Evolutionary conservation across 2,113 vertebrate genomes (phyloP), one percentile per base, ranked within the genome.

Genomic region (Pycnonotus jocosus): DNA sequence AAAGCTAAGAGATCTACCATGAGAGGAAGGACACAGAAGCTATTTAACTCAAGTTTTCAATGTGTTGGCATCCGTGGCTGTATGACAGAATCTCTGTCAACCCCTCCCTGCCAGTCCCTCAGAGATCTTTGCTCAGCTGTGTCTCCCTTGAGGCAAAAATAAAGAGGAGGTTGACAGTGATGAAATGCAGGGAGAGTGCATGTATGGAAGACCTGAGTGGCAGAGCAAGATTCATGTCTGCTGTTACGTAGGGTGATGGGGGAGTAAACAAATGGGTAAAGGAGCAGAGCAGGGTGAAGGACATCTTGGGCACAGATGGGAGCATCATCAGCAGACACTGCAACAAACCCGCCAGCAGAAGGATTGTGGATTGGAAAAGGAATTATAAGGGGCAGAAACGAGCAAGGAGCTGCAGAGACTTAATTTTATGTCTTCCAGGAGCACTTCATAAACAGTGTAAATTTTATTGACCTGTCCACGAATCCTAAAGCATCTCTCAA

Each of bases 401-500:
- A 90, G 40, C 23, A 65, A 73, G 50, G 70, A 92, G 45, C 53
- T 82, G 74, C 73, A 69, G 66, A 54, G 70, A 92, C 35, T 88
- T 60, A 64, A 38, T 33, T 82, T 85, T 71, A 25, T 42, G 18
- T 89, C 74, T 92, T 87, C 44, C 16, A 61, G 62, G 69, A 96
- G 44, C 51, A 56, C 77, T 96, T 88, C 30, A 78, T 96, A 65
- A 95, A n/a, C 65, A 76, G 68, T 17, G 64, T 81, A 84, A 74
- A 92, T 95, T 93, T 88, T 93, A 95, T 92, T 80, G 93, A 92
- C 84, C 40, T 81, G 47, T 68, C 94, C 28, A 57, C 1, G 0
- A 64, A 91, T 92, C 92, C 81, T 81, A 89, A 93, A 84, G 76
- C 53, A 27, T 48, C 69, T 93, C 51, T 93, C 69, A 74, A 48